Base-by-base conservation (phyloP, 2,797 vertebrate genomes). In the Scarus forsteni region DNA sequence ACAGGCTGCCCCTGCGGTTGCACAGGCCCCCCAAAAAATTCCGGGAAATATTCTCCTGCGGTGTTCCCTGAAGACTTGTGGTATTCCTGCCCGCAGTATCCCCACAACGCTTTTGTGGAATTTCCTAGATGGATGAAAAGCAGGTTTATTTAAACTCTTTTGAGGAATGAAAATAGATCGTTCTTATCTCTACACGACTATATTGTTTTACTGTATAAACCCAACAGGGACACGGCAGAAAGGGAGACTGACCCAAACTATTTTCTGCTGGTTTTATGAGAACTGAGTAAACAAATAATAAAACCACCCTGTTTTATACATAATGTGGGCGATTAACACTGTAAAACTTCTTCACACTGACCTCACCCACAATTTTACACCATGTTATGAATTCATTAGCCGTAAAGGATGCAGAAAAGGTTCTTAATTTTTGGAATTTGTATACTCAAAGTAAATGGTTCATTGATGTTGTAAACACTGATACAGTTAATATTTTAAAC, bases 121-220 rank as follows among this genome's bases (percentile, higher is more conserved):
- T 92, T 92, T 92, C 83, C 82, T 85, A 89, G 88, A 92, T 84
- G 83, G 88, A 92, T 85, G 83, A 87, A 91, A 92, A 91, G 80
- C 83, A 90, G 88, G 75, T 89, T 91, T 92, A 92, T 92, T 90
- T 92, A 56, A 85, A 81, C 64, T 83, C 51, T 70, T 83, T 80
- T 81, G 76, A 86, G 84, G 72, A 83, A 68, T 80, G 67, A 85
- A 83, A 84, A 72, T 55, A 73, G 73, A 84, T 86, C 61, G 76
- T 73, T 19, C 72, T 78, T 87, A 82, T 89, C 86, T 61, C 61
- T 57, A 14, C 54, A 5, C 14, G 50, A 62, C 48, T 63, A 35
- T 74, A 66, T 80, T 70, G 66, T 73, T 86, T 87, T 75, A 74
- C 79, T 70, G 64, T 57, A 42, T 36, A 70, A 81, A 86, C 66